Percentiles rank a stretch among this genome's conserved stretches.
phyloP scores from a whole-genome alignment of 2,888 invertebrate genomes.

The Auanema sp. region DNA sequence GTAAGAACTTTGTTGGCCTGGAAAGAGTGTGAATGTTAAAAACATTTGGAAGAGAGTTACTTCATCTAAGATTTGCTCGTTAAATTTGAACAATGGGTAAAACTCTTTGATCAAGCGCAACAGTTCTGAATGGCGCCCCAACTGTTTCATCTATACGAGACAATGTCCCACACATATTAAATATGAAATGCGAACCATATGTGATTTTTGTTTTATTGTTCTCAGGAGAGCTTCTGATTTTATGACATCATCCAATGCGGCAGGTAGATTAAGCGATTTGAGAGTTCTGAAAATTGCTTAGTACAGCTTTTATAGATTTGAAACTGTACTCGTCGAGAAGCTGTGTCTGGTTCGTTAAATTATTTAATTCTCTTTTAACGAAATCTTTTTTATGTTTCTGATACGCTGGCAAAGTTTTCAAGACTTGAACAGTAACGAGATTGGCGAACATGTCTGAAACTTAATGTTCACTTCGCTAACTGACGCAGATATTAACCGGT shows the following conservation, averaged over 20 bases:
- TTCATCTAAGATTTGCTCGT: slow-evolving; percentile 91
- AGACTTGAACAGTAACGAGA: slow-evolving; percentile 86
- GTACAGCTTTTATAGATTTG: background rate
- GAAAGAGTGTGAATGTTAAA: slow-evolving; percentile 6
- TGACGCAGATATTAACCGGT: no score
- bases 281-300: no score
- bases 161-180: background rate
- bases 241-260: slow-evolving; percentile 83
- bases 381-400: slow-evolving; percentile 84
- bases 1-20: slow-evolving; percentile 73
- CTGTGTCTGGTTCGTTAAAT: slow-evolving; percentile 86
- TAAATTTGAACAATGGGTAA: slow-evolving; percentile 85
- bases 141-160: slow-evolving; percentile 38
- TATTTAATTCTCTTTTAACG: slow-evolving; percentile 81
- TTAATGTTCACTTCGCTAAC: background rate
- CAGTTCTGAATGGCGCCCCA: slow-evolving; percentile 48
- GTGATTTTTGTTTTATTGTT: slow-evolving; percentile 83
- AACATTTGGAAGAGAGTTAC: slow-evolving; percentile 66
- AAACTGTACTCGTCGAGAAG: slow-evolving; percentile 77
- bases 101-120: slow-evolving; percentile 80
- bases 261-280: slow-evolving; percentile 91
- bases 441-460: slow-evolving; percentile 79
- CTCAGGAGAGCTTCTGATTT: slow-evolving; percentile 80
- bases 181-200: slow-evolving; percentile 77
- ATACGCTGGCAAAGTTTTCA: slow-evolving; percentile 83